Evolutionary conservation across 2,888 invertebrate genomes (phyloP), one percentile per base, ranked within the genome.

Genomic region (Campoletis raptor): DNA sequence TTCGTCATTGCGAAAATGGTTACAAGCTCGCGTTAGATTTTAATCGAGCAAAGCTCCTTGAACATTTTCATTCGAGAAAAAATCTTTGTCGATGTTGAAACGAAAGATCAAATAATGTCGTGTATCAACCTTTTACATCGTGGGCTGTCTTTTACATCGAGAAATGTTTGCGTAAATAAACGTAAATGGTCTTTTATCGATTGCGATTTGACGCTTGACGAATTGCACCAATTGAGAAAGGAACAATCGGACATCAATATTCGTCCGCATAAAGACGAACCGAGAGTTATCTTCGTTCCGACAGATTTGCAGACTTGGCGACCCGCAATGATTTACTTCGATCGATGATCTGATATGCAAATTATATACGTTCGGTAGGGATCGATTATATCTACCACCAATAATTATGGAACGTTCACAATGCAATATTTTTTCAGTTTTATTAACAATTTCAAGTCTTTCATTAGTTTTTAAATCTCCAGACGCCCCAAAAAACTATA

Each of bases 281-380:
- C 81, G 83, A 70, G 42, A 70, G 30, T 30, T 80, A 61, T 87
- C n/a, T 87, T 72, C 86, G 90, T 90, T 90, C 90, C 89, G 90
- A 88, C 91, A 90, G 84, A 74, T 86, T 83, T 88, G 87, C 87
- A 84, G 85, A 86, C 81, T 87, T 87, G 85, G 87, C 89, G 90
- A 90, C 88, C 87, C 85, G 85, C 89, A 88, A 91, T 90, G 91
- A 91, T 91, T 91, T 90, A 91, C 90, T 89, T 80, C 88, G 91
- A 89, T 90, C 90, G 90, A 90, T 90, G 90, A 91, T 91, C 90
- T 88, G 91, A 90, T 91, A 91, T 91, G 91, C 90, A 91, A 91
- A 91, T 91, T 90, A 90, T 89, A 88, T 87, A 88, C 85, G 89
- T 85, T 21, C 36, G 52, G 89, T 72, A 88, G 91, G 85, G 89